Conservation (phyloP, 2,113 vertebrate species). For the Microcebus tavaratra region DNA sequence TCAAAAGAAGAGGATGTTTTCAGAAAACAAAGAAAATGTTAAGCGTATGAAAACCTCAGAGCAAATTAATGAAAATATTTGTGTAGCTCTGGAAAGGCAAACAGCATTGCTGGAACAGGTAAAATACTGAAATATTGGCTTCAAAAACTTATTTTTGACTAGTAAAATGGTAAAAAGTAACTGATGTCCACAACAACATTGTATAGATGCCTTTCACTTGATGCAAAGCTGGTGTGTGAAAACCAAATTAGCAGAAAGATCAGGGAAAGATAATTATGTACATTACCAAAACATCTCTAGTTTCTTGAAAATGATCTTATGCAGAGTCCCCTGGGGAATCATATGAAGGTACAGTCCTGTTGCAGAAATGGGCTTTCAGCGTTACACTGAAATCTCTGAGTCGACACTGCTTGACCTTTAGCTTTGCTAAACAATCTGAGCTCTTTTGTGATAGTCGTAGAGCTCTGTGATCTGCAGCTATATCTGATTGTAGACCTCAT, state of each 20-base stretch:
- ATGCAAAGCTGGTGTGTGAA: neutral
- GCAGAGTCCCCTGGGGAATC: neutral
- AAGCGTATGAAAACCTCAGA: conserved; percentile 61
- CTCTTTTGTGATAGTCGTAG: neutral
- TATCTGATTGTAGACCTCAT: neutral
- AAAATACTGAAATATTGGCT: conserved; percentile 22
- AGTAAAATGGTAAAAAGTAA: neutral
- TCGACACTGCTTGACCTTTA: neutral
- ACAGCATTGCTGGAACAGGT: conserved; percentile 75
- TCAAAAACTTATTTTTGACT: conserved; percentile 3
- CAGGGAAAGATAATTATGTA: neutral
- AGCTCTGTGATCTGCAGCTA: neutral
- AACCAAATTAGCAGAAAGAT: neutral
- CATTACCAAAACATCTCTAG: neutral
- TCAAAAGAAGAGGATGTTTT: conserved; percentile 69
- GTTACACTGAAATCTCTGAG: neutral
- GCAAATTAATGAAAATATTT: conserved; percentile 56
- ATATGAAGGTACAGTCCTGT: neutral
- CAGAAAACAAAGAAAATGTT: conserved; percentile 59
- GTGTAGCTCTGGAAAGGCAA: conserved; percentile 56
- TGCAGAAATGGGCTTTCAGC: neutral
- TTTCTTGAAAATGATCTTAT: neutral
- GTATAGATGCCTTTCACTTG: neutral
- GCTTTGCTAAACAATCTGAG: neutral
- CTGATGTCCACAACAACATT: neutral